phyloP scores from a whole-genome alignment of 2,797 vertebrate genomes.

The Diglossa cyanea region DNA sequence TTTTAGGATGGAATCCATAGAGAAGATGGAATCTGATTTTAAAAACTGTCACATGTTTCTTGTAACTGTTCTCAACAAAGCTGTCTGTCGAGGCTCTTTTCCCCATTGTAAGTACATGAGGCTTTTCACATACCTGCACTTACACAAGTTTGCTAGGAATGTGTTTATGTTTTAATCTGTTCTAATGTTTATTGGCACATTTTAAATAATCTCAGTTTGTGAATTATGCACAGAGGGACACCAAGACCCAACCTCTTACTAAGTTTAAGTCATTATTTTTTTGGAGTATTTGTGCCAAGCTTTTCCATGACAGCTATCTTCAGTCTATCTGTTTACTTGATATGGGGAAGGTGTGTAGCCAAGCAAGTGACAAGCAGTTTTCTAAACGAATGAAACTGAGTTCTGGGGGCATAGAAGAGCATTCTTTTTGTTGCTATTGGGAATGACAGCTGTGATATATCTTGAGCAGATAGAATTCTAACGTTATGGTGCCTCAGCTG shows the following conservation, averaged over 20 bases:
- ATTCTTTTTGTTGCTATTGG: not conserved
- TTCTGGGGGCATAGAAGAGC: not conserved
- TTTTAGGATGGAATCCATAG: constrained; percentile 92
- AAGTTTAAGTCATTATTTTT: not conserved
- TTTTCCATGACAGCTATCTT: not conserved
- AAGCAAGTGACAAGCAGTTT: not conserved
- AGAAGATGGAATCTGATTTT: constrained; percentile 99
- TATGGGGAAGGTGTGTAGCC: not conserved
- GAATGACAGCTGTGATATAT: not conserved
- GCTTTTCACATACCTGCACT: not conserved
- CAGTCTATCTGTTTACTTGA: not conserved
- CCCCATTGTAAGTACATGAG: constrained; percentile 88
- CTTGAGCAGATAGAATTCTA: not conserved
- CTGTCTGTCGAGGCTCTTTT: constrained; percentile 95
- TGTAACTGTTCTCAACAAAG: constrained; percentile 96
- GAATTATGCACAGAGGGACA: not conserved
- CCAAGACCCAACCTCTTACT: not conserved
- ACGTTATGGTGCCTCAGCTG: not conserved
- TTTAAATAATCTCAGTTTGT: not conserved
- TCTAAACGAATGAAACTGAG: not conserved
- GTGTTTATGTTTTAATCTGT: not conserved
- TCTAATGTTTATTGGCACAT: not conserved
- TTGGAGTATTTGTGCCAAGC: not conserved
- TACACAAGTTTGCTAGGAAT: not conserved
- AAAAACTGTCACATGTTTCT: constrained; percentile 99